Evolutionary conservation across 1,140 invertebrate genomes (phyloP).

Genomic region (Trichomalopsis sarcophagae): DNA sequence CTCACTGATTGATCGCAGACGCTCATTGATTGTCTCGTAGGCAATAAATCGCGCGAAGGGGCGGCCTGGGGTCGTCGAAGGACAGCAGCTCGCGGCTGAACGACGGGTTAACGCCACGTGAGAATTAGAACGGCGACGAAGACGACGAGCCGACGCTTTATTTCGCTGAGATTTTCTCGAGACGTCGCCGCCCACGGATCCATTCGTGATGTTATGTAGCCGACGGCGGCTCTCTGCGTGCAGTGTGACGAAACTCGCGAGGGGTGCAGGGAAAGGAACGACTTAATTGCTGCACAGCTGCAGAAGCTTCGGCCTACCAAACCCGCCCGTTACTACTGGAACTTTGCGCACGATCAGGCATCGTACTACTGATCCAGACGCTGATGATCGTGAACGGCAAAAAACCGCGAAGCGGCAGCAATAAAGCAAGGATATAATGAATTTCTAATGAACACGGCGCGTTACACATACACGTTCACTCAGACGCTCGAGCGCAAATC

Average conservation of each 20-base stretch:
- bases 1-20: conserved; percentile 44
- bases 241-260: no score
- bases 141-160: not conserved
- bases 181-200: conserved; percentile 10
- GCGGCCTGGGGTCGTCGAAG: conserved; percentile 31
- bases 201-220: no score
- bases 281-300: no score
- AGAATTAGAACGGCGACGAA: conserved; percentile 46
- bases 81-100: not conserved
- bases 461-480: no score
- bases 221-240: no score
- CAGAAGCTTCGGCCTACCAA: no score
- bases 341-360: no score
- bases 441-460: conserved; percentile 37
- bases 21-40: conserved; percentile 49
- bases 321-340: no score
- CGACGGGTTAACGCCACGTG: conserved; percentile 29
- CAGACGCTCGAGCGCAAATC: not conserved
- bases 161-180: not conserved
- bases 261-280: no score
- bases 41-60: conserved; percentile 43
- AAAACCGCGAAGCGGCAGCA: not conserved
- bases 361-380: no score
- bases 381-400: not conserved
- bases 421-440: conserved; percentile 34